A percentile compares a stretch with the other conserved stretches of the same genome.
phyloP scores from a whole-genome alignment of 2,888 invertebrate genomes.

The Melitaea athalia region DNA sequence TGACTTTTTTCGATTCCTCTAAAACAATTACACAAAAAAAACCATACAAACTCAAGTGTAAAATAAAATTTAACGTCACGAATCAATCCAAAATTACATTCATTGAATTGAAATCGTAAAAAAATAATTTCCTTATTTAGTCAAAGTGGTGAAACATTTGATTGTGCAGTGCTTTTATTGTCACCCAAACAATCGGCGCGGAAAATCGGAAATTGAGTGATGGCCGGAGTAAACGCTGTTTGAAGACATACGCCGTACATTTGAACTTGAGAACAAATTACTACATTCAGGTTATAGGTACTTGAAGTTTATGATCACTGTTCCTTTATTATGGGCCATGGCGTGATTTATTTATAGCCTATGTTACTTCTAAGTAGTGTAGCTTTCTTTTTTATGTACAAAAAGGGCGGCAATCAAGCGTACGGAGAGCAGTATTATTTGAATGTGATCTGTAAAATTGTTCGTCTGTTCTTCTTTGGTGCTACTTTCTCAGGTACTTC shows the following conservation, averaged over 20 bases:
- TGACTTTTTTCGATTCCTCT: too few species aligned
- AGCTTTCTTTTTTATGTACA: too few species aligned
- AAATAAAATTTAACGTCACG: background rate
- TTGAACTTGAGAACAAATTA: conserved; percentile 4
- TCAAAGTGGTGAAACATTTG: conserved; percentile 53
- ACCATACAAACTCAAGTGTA: background rate
- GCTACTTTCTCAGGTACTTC: too few species aligned
- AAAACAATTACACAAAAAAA: background rate
- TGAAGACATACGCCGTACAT: background rate
- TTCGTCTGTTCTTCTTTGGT: too few species aligned
- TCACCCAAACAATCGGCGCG: conserved; percentile 46
- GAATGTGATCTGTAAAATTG: too few species aligned
- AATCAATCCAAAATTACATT: background rate
- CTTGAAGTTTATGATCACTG: background rate
- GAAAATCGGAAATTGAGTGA: conserved; percentile 71
- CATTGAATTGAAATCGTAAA: conserved; percentile 9
- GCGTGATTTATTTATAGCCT: too few species aligned
- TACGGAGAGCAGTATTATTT: too few species aligned
- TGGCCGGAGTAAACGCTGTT: conserved; percentile 41
- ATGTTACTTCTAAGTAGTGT: too few species aligned
- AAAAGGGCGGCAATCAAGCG: too few species aligned
- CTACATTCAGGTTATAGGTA: background rate
- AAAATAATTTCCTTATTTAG: conserved; percentile 35
- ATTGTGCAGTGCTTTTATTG: conserved; percentile 63
- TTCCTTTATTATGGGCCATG: background rate